These are phyloP conservation scores for Vandiemenella viatica DNA, from an alignment of 2,888 invertebrate genomes.

Conservation along the genomic window DNA sequence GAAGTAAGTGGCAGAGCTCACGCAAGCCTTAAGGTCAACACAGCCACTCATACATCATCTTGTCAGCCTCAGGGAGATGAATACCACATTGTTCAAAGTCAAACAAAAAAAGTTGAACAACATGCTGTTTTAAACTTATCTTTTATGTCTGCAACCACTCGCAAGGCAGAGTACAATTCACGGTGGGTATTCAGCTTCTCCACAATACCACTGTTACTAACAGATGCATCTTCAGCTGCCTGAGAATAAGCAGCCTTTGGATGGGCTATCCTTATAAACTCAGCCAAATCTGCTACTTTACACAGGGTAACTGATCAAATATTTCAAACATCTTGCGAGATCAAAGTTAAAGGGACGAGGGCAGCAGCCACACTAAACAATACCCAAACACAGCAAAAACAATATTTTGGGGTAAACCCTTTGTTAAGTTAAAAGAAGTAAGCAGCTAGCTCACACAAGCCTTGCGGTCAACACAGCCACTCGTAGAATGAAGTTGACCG, in stretches of 20 bases:
- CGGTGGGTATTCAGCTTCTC: conserved; percentile 92
- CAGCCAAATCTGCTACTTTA: conserved; percentile 91
- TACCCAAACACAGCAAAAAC: no score
- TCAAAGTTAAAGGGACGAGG: no score
- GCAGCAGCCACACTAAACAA: no score
- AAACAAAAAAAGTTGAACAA: conserved; percentile 77
- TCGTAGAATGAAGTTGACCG: no score
- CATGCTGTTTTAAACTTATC: conserved; percentile 54
- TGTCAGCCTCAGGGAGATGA: conserved; percentile 64
- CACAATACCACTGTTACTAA: conserved; percentile 77
- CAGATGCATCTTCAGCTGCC: conserved; percentile 82
- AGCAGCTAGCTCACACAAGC: no score
- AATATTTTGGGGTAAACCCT: no score
- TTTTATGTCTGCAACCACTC: conserved; percentile 50
- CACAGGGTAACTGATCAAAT: conserved; percentile 94
- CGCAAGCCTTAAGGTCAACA: no score
- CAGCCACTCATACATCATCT: no score
- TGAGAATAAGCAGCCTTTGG: conserved; percentile 56
- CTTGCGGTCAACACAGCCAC: no score
- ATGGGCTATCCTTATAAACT: conserved; percentile 89
- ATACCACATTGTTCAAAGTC: conserved; percentile 98
- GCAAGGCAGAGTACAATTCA: conserved; percentile 62
- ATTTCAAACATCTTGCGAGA: conserved; percentile 75
- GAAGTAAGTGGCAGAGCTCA: no score
- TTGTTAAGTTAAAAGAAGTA: no score